A percentile compares a stretch with the other conserved stretches of the same genome.
These are phyloP conservation scores for Rhabdophis nuchalis DNA, from an alignment of 2,797 vertebrate genomes.

Conservation along the genomic window DNA sequence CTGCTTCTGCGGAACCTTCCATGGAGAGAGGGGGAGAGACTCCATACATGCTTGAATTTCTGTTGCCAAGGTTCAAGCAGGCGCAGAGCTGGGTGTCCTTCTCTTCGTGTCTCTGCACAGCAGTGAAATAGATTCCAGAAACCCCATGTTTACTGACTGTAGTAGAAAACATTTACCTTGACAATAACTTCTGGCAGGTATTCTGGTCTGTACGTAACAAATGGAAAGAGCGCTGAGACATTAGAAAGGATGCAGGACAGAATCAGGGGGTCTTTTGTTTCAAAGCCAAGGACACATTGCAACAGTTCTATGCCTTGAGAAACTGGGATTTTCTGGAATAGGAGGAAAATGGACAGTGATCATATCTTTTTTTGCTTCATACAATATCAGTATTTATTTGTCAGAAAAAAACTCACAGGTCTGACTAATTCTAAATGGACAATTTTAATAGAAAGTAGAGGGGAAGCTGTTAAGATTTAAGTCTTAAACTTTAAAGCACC, in stretches of 20 bases:
- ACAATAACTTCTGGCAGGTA: slow-evolving; percentile 83
- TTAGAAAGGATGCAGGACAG: slow-evolving; percentile 91
- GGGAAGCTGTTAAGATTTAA: neutral
- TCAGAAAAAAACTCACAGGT: neutral
- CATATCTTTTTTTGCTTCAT: neutral
- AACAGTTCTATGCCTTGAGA: slow-evolving; percentile 87
- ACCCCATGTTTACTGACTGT: neutral
- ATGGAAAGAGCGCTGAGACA: slow-evolving; percentile 89
- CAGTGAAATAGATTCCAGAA: neutral
- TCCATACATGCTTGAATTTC: neutral
- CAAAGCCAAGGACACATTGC: slow-evolving; percentile 83
- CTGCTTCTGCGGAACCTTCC: neutral
- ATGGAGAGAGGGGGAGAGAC: neutral
- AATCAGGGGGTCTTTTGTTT: slow-evolving; percentile 91
- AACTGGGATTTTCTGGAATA: slow-evolving; percentile 80
- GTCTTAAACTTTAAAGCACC: neutral
- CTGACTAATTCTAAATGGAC: neutral
- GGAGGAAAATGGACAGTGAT: slow-evolving; percentile 17
- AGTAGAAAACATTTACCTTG: slow-evolving; percentile 77
- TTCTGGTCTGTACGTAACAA: slow-evolving; percentile 80
- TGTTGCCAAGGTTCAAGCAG: neutral
- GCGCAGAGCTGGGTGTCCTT: neutral
- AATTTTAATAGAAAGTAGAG: neutral
- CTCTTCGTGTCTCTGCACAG: neutral
- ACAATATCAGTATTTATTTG: neutral